Evolutionary conservation across 2,888 invertebrate species (phyloP).

Genomic region (Congeria kusceri): DNA sequence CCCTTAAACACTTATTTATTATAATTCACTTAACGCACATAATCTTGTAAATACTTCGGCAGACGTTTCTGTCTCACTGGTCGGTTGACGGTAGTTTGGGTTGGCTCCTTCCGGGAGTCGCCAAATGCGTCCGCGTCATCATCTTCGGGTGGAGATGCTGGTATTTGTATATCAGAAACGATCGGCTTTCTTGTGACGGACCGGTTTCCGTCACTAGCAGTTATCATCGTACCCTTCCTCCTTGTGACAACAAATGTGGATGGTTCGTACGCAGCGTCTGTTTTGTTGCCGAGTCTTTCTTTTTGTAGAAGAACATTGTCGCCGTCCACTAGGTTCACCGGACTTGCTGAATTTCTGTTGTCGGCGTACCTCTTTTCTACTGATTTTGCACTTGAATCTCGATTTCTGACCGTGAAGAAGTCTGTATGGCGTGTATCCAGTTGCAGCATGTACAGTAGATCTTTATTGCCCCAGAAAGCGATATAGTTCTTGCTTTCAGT

Average conservation of each 20-base stretch:
- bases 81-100: too few relatives aligned
- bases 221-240: not conserved
- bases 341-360: not conserved
- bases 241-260: not conserved
- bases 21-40: too few relatives aligned
- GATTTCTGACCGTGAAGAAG: not conserved
- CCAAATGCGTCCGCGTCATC: too few relatives aligned
- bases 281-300: not conserved
- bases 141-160: too few relatives aligned
- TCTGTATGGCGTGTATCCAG: not conserved
- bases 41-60: not conserved
- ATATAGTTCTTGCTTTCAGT: conserved; percentile 26
- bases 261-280: not conserved
- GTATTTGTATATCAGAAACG: too few relatives aligned
- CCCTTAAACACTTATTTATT: too few relatives aligned
- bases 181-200: not conserved
- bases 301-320: not conserved
- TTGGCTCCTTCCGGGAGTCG: too few relatives aligned
- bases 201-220: not conserved
- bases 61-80: not conserved
- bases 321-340: not conserved
- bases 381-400: not conserved
- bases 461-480: too few relatives aligned
- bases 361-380: not conserved
- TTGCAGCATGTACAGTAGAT: too few relatives aligned